Base-by-base conservation (phyloP, 1,140 invertebrate species). In the Sitodiplosis mosellana region DNA sequence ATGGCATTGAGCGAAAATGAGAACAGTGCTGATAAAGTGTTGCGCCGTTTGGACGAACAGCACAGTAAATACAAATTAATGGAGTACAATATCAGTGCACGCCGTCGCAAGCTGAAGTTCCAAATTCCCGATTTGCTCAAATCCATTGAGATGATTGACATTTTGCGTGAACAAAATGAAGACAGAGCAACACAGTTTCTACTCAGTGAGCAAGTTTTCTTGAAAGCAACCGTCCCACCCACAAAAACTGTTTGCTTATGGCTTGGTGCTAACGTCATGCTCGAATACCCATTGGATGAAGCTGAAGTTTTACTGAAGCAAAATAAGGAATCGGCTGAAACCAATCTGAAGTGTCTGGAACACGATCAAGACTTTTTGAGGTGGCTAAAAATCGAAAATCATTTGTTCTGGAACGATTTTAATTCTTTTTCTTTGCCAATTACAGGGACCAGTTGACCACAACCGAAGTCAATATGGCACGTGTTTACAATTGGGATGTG, bases 181-280 rank as follows among this genome's bases (percentile, higher is more conserved):
- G 76, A 83, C 52, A 71, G 90, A 51, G 81, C 91, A 61, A 92
- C 90, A 1, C 81, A 92, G 53, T 97, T 95, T 71, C 69, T 95
- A 53, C 68, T 99, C 5, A 94, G 91, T 49, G 92, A 97, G 63
- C 90, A 96, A 72, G 83, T 97, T 17, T 97, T 87, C 69, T 79
- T 89, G 6, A 92, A 91, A 60, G 81, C 80, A 27, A 72, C 88
- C 59, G 76, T 89, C 53, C 81, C 89, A 56, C 90, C 91, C 7
- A 93, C 89, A 18, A 79, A 95, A 55, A 92, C 79, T 64, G 91
- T 99, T 14, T 93, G 85, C 59, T 70, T 99, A n/a, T 99, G 94
- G 93, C 70, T 99, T 48, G 94, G 94, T 21, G 94, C 94, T 19
- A 97, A 95, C 74, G 90, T 98, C 0, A 99, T 99, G 94, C 70